phyloP scores from a whole-genome alignment of 2,888 invertebrate species.

The Cacoxenus indagator region DNA sequence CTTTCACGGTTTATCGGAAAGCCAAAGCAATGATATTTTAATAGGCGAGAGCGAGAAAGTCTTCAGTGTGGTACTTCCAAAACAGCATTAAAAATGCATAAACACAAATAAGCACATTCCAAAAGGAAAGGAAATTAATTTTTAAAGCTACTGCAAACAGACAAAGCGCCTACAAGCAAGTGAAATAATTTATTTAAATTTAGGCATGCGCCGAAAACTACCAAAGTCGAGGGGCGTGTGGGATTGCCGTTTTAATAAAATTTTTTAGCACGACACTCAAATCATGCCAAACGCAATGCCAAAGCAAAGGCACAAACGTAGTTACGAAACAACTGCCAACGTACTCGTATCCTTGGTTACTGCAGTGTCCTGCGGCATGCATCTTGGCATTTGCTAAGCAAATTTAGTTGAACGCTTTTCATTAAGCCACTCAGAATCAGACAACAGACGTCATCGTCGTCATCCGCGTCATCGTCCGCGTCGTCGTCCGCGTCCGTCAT shows the following conservation, averaged over 20 bases:
- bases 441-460: neutral
- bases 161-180: slow-evolving; percentile 2
- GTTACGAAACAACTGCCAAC: neutral
- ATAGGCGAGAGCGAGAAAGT: neutral
- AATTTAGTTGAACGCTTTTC: slow-evolving; percentile 53
- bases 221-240: no score
- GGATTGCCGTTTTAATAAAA: no score
- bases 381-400: slow-evolving; percentile 46
- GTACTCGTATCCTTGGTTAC: slow-evolving; percentile 30
- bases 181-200: slow-evolving; percentile 24
- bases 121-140: neutral
- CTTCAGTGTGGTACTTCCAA: no score
- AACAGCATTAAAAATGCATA: neutral
- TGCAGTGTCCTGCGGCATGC: slow-evolving; percentile 45
- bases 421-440: slow-evolving; percentile 46
- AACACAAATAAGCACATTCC: neutral
- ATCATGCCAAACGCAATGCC: slow-evolving; percentile 2
- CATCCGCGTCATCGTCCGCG: neutral
- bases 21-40: neutral
- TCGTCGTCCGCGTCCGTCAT: neutral
- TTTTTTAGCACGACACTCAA: neutral
- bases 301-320: no score
- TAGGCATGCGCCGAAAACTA: slow-evolving; percentile 13
- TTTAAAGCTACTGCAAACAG: neutral
- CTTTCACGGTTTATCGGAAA: neutral